Conservation (phyloP, 2,797 vertebrate genomes). For the Halcyon leucocephala region DNA sequence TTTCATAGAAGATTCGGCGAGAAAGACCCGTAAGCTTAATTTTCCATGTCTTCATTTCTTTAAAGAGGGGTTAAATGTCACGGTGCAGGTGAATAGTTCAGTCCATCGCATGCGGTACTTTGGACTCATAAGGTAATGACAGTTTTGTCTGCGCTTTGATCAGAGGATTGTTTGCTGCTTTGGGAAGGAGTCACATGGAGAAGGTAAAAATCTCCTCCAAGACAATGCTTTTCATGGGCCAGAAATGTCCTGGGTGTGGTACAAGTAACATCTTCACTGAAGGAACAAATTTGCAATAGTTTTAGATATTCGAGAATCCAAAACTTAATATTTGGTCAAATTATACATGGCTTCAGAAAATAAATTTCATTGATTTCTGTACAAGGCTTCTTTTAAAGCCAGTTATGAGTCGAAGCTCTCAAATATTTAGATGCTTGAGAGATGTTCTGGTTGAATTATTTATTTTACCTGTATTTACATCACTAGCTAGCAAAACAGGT, state of each 20-base stretch:
- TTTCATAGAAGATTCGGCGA: constrained; percentile 94
- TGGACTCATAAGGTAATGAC: not conserved
- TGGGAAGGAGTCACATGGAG: not conserved
- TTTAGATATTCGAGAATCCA: not conserved
- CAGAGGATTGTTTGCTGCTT: not conserved
- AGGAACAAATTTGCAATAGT: not conserved
- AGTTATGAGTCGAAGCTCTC: not conserved
- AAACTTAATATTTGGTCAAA: not conserved
- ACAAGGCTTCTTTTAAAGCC: not conserved
- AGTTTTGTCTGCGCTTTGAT: not conserved
- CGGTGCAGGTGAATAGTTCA: not conserved
- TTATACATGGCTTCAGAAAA: not conserved
- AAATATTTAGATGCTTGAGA: not conserved
- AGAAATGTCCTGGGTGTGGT: not conserved
- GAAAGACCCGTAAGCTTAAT: constrained; percentile 90
- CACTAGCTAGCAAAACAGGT: not conserved
- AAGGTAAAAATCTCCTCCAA: not conserved
- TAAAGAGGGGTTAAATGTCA: not conserved
- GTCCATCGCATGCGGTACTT: not conserved
- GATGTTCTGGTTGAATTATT: not conserved
- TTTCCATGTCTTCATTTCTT: not conserved
- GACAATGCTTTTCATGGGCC: not conserved
- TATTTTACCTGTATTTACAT: not conserved
- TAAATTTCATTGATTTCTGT: not conserved
- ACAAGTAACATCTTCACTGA: not conserved